These are phyloP conservation scores for Sorex araneus DNA, from an alignment of 2,113 vertebrate genomes.

Conservation along the genomic window DNA sequence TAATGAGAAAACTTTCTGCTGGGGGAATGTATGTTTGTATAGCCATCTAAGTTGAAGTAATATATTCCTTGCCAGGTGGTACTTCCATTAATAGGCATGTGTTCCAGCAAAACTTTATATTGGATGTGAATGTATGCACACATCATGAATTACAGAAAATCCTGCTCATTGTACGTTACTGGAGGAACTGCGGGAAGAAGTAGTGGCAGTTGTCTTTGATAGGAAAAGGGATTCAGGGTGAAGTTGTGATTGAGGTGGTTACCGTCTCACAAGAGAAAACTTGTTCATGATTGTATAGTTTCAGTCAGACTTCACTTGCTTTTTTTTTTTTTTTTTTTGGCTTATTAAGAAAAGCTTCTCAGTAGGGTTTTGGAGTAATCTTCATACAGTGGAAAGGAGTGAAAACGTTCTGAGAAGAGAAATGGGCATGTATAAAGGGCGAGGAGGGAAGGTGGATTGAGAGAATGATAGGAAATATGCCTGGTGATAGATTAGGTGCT, in stretches of 20 bases:
- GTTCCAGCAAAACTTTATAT: background rate
- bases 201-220: background rate
- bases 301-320: background rate
- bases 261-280: background rate
- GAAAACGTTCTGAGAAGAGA: conserved; percentile 12
- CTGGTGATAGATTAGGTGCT: background rate
- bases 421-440: background rate
- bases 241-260: conserved; percentile 16
- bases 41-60: background rate
- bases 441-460: background rate
- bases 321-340: background rate
- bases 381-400: conserved; percentile 18
- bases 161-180: background rate
- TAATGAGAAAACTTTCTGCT: background rate
- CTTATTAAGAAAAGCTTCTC: conserved; percentile 41
- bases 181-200: background rate
- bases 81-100: background rate
- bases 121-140: background rate
- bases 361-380: conserved; percentile 41
- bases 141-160: background rate
- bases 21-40: background rate
- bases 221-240: background rate
- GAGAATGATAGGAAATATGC: conserved; percentile 8
- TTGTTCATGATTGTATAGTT: conserved; percentile 18
- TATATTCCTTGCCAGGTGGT: background rate